Evolutionary conservation across 2,888 invertebrate genomes (phyloP).

Genomic region (Liopterus haemorrhoidalis): DNA sequence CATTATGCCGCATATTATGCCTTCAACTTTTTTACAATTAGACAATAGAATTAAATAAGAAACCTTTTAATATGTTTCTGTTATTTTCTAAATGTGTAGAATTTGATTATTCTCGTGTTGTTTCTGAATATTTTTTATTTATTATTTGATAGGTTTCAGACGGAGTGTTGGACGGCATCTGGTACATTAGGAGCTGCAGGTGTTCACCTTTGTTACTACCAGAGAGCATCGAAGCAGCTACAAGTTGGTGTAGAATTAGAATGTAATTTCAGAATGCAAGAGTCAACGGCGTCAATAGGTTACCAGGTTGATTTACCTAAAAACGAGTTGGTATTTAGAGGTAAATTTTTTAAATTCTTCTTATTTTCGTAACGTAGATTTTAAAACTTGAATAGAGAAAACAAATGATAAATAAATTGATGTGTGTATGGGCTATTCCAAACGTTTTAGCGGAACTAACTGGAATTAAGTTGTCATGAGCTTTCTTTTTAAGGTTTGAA

Average conservation of each 20-base stretch:
- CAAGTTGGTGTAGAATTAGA: constrained; percentile 94
- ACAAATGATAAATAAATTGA: too few relatives aligned
- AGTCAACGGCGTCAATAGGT: constrained; percentile 84
- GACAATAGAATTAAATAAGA: too few relatives aligned
- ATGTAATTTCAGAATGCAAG: constrained; percentile 83
- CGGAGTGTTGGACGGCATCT: constrained; percentile 60
- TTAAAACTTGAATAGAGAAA: neutral
- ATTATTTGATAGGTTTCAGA: constrained; percentile 44
- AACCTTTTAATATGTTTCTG: too few relatives aligned
- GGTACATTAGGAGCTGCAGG: constrained; percentile 73
- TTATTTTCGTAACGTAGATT: neutral
- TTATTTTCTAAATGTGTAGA: constrained; percentile 11
- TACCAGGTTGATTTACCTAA: constrained; percentile 95
- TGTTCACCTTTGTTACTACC: constrained; percentile 87
- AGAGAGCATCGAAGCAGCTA: constrained; percentile 85
- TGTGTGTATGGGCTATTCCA: neutral
- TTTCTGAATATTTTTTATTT: neutral
- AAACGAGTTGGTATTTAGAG: constrained; percentile 89
- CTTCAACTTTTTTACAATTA: too few relatives aligned
- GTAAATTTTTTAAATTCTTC: constrained; percentile 51
- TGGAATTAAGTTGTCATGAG: neutral
- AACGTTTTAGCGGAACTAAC: neutral
- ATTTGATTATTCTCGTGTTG: neutral
- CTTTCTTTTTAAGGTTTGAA: too few relatives aligned
- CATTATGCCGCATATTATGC: too few relatives aligned